Evolutionary conservation across 30 jellyfish, hydroid and myxozoan genomes (phyloP).

Genomic region (Hydractinia symbiolongicarpus): DNA sequence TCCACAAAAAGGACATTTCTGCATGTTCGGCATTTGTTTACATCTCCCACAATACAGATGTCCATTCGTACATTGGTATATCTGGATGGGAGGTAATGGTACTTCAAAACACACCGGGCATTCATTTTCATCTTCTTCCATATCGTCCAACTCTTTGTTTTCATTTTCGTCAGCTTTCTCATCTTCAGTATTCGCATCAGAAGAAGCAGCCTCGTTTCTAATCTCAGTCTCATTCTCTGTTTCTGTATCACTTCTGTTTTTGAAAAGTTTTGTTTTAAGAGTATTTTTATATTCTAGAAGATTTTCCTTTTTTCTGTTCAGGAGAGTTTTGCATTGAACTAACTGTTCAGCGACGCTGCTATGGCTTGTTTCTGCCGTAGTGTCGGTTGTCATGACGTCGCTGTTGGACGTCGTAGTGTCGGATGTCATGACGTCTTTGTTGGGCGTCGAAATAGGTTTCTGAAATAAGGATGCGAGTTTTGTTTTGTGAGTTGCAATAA

Average conservation of each 20-base stretch:
- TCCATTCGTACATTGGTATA: constrained; percentile 39
- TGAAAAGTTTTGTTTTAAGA: neutral
- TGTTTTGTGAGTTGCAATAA: constrained; percentile 4
- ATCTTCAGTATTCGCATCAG: neutral
- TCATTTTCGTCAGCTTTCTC: neutral
- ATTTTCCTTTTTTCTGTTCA: neutral
- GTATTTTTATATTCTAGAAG: neutral
- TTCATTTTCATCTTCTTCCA: constrained; percentile 27
- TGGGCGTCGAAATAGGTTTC: neutral
- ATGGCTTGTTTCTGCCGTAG: neutral
- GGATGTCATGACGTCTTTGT: neutral
- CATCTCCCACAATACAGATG: constrained; percentile 38
- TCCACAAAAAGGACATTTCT: constrained; percentile 37
- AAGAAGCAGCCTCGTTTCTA: neutral
- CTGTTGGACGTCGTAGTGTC: neutral
- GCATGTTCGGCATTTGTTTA: constrained; percentile 38
- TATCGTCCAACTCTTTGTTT: neutral
- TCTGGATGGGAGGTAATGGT: constrained; percentile 40
- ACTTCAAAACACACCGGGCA: constrained; percentile 40
- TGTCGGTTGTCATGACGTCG: neutral
- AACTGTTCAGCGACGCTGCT: neutral
- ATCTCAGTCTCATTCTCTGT: neutral
- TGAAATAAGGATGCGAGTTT: constrained; percentile 7
- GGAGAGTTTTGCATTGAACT: neutral
- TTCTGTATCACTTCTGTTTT: neutral